phyloP scores from a whole-genome alignment of 1,140 invertebrate genomes.

The Acromyrmex charruanus region DNA sequence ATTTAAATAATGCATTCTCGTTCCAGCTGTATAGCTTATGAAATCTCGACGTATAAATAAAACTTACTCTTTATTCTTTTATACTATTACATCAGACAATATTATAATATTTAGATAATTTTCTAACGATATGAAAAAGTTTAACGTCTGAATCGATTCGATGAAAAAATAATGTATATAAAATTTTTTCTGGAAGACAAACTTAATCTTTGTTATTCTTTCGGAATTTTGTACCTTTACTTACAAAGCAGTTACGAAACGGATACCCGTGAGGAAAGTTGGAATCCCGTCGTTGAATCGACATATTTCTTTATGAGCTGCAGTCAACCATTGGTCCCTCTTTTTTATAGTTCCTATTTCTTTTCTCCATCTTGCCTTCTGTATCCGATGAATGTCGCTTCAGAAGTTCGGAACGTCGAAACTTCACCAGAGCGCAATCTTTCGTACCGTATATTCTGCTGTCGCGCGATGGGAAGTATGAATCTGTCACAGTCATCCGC shows the following conservation, averaged over 20 bases:
- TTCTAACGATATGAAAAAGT: slow-evolving; percentile 2
- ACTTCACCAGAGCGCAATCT: slow-evolving; percentile 30
- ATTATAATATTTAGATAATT: slow-evolving; percentile 1
- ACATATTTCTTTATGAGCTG: slow-evolving; percentile 40
- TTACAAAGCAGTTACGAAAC: slow-evolving; percentile 36
- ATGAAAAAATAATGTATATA: slow-evolving; percentile 48
- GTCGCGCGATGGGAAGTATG: slow-evolving; percentile 6
- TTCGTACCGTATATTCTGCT: neutral
- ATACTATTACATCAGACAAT: neutral
- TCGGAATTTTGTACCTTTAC: slow-evolving; percentile 50
- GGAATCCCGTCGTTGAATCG: slow-evolving; percentile 54
- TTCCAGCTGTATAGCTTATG: neutral
- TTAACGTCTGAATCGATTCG: slow-evolving; percentile 43
- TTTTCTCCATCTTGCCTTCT: slow-evolving; percentile 24
- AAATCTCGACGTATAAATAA: neutral
- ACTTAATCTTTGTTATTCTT: slow-evolving; percentile 51
- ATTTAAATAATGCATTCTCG: slow-evolving; percentile 36
- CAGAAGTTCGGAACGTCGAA: slow-evolving; percentile 28
- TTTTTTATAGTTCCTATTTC: slow-evolving; percentile 43
- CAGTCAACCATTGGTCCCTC: neutral
- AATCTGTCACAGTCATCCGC: slow-evolving; percentile 54
- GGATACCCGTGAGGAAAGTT: slow-evolving; percentile 57
- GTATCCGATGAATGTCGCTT: slow-evolving; percentile 46
- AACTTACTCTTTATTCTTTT: neutral
- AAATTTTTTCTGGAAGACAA: slow-evolving; percentile 59